Evolutionary conservation across 1,140 invertebrate species (phyloP).

Genomic region (Drosophila melanogaster): DNA sequence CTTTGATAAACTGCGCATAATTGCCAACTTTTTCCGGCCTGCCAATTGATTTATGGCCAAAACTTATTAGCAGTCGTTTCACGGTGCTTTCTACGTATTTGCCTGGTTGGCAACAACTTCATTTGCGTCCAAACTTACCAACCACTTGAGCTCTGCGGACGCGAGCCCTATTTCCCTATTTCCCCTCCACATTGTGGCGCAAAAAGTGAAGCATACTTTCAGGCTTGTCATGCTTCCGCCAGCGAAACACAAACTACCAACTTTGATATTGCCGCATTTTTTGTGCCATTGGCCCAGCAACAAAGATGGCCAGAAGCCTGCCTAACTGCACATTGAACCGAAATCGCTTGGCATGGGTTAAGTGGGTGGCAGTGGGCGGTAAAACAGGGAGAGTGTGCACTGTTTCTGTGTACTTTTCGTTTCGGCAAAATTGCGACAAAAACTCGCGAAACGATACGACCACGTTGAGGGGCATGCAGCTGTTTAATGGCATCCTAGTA

Average conservation of each 20-base stretch:
- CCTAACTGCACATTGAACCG: conserved; percentile 55
- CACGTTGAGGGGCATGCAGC: conserved; percentile 57
- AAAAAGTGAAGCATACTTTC: conserved; percentile 59
- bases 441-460: conserved; percentile 38
- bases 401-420: conserved; percentile 25
- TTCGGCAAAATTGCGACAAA: conserved; percentile 40
- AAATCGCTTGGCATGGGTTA: conserved; percentile 17
- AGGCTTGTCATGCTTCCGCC: conserved; percentile 44
- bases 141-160: conserved; percentile 50
- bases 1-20: conserved; percentile 45
- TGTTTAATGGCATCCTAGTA: conserved; percentile 53
- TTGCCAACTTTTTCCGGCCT: conserved; percentile 22
- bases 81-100: conserved; percentile 15
- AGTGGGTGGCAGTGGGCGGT: not conserved
- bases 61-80: conserved; percentile 59
- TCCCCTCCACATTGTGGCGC: conserved; percentile 30
- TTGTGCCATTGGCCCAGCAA: conserved; percentile 19
- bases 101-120: conserved; percentile 30
- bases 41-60: conserved; percentile 68
- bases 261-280: conserved; percentile 53
- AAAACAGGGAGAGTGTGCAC: too few species aligned
- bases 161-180: conserved; percentile 2
- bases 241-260: conserved; percentile 41
- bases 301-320: conserved; percentile 46
- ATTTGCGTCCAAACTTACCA: conserved; percentile 8